These are phyloP conservation scores for Cerastoderma edule DNA, from an alignment of 2,888 invertebrate species.

Conservation along the genomic window DNA sequence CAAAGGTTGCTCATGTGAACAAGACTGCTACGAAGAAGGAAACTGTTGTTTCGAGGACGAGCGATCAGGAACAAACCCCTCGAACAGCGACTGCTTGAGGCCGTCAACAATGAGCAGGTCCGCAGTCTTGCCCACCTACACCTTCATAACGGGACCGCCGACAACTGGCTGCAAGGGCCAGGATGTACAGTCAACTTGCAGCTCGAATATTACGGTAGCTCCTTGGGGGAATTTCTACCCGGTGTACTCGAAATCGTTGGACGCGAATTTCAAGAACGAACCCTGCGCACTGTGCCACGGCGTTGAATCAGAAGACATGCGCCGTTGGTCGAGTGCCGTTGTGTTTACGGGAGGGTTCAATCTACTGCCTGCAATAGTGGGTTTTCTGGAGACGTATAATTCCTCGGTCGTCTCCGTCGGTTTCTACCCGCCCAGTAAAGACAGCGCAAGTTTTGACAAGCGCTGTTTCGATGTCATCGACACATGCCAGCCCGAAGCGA, in stretches of 20 bases:
- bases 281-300: not conserved
- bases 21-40: not conserved
- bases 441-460: not conserved
- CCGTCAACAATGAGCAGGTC: conserved; percentile 3
- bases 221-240: conserved; percentile 11
- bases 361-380: not conserved
- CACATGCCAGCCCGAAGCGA: not conserved
- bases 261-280: conserved; percentile 10
- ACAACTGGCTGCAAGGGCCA: not conserved
- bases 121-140: not conserved
- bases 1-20: conserved; percentile 1
- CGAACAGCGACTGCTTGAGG: not conserved
- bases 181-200: not conserved
- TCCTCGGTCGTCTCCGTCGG: not conserved
- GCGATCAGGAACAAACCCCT: no score
- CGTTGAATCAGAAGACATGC: not conserved
- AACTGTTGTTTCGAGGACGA: not conserved
- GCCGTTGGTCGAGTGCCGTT: not conserved
- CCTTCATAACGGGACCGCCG: not conserved
- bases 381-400: not conserved
- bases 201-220: not conserved
- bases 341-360: not conserved
- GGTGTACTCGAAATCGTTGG: conserved; percentile 7
- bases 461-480: not conserved
- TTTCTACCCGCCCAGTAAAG: not conserved